Conservation (phyloP, 1,140 invertebrate species). For the Diploscapter pachys region DNA sequence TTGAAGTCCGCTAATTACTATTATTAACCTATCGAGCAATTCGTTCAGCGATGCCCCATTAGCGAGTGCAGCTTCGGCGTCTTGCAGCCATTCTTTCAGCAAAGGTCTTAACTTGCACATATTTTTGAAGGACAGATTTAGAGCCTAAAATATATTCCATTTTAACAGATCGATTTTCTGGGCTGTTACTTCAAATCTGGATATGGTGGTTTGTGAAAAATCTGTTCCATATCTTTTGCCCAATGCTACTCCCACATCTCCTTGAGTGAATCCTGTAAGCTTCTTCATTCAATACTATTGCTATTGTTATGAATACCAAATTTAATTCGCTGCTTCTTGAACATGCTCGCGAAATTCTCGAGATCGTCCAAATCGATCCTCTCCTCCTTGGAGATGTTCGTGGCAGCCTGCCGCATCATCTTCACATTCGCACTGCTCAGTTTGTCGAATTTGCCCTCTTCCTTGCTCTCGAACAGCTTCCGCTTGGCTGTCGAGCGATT, state of each 20-base stretch:
- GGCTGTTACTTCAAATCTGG: slow-evolving; percentile 74
- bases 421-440: neutral
- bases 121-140: slow-evolving; percentile 97
- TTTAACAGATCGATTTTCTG: slow-evolving; percentile 25
- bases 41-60: slow-evolving; percentile 50
- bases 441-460: neutral
- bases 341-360: slow-evolving; percentile 92
- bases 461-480: slow-evolving; percentile 11
- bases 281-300: slow-evolving; percentile 10
- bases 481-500: slow-evolving; percentile 3
- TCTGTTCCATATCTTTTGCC: slow-evolving; percentile 97
- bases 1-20: too few relatives aligned
- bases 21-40: slow-evolving; percentile 38
- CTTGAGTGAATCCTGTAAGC: slow-evolving; percentile 84
- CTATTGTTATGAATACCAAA: slow-evolving; percentile 66
- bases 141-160: slow-evolving; percentile 63
- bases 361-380: slow-evolving; percentile 90
- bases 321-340: slow-evolving; percentile 91
- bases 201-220: slow-evolving; percentile 98
- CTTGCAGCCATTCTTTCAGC: slow-evolving; percentile 86
- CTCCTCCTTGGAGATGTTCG: slow-evolving; percentile 67
- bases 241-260: slow-evolving; percentile 95
- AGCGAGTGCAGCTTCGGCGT: slow-evolving; percentile 79
- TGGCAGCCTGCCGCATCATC: slow-evolving; percentile 12
- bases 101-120: slow-evolving; percentile 98